These are phyloP conservation scores for Simalia tracyae DNA, from an alignment of 2,797 vertebrate genomes.

Conservation along the genomic window DNA sequence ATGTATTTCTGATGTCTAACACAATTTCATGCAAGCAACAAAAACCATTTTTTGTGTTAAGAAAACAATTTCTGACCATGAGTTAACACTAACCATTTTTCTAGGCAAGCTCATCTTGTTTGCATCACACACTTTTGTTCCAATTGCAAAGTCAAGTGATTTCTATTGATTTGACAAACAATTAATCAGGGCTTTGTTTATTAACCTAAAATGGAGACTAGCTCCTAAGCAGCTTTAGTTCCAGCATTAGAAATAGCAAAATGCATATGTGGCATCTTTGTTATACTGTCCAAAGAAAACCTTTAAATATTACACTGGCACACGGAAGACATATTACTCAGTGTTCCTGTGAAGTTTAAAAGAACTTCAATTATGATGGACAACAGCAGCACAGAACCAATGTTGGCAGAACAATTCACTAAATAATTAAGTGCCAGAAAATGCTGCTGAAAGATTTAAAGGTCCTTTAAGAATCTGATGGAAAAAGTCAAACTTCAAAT, in stretches of 20 bases:
- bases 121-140: conserved; percentile 2
- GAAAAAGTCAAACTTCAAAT: background rate
- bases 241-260: background rate
- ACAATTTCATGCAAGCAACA: background rate
- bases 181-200: background rate
- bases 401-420: background rate
- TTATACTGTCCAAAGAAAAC: background rate
- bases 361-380: background rate
- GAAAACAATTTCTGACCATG: background rate
- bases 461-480: background rate
- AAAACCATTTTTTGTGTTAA: background rate
- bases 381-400: background rate
- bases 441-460: conserved; percentile 22
- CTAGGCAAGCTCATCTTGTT: conserved; percentile 1
- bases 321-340: background rate
- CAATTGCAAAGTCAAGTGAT: background rate
- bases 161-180: background rate
- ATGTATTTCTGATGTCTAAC: background rate
- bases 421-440: conserved; percentile 21
- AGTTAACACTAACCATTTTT: conserved; percentile 8
- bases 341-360: background rate
- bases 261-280: background rate
- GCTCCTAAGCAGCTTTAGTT: background rate
- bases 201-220: background rate
- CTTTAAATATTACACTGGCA: background rate